These are phyloP conservation scores for Trichosurus vulpecula DNA, from an alignment of 2,797 vertebrate genomes.

Conservation along the genomic window DNA sequence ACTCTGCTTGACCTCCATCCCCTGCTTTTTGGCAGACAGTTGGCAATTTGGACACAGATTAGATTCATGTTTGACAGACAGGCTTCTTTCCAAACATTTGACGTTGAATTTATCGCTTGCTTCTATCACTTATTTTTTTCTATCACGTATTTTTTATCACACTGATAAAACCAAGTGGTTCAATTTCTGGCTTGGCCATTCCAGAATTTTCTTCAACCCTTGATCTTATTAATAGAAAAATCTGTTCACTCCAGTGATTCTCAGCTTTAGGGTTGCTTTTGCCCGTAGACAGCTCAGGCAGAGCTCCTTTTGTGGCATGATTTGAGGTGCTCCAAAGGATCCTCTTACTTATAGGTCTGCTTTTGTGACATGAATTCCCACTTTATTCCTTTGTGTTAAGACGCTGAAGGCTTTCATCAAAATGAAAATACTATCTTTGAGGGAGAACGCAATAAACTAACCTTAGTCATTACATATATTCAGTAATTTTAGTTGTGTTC, in stretches of 20 bases:
- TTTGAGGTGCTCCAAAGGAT: neutral
- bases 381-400: neutral
- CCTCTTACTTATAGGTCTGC: neutral
- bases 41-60: constrained; percentile 32
- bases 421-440: neutral
- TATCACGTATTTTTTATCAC: constrained; percentile 22
- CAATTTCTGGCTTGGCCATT: neutral
- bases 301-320: neutral
- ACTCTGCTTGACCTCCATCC: neutral
- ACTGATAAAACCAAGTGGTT: constrained; percentile 25
- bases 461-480: neutral
- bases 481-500: neutral
- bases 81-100: constrained; percentile 22
- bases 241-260: neutral
- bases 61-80: constrained; percentile 22
- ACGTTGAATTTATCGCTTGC: constrained; percentile 35
- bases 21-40: constrained; percentile 39
- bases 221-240: constrained; percentile 16
- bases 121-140: constrained; percentile 9
- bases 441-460: neutral
- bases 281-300: neutral
- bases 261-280: neutral
- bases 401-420: neutral
- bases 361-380: neutral
- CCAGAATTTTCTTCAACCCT: neutral